These are phyloP conservation scores for Odocoileus virginianus DNA, from an alignment of 2,113 vertebrate species.

Conservation along the genomic window DNA sequence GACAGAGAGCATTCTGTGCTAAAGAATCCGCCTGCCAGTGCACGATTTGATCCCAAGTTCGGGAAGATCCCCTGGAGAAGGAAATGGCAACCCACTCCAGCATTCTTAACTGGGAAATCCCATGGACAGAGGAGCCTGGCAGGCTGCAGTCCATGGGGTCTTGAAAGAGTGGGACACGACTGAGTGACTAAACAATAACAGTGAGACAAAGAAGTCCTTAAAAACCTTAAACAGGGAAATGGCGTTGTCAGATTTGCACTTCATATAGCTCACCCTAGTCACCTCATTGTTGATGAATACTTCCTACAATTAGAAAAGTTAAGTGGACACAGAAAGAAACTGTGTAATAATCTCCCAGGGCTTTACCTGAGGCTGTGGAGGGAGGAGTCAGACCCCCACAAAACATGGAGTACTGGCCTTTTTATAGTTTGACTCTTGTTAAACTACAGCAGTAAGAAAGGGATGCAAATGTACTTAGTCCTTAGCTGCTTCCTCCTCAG, in stretches of 20 bases:
- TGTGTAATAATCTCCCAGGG: neutral
- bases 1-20: neutral
- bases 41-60: neutral
- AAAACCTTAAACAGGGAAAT: neutral
- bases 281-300: neutral
- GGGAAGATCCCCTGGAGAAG: neutral
- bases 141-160: neutral
- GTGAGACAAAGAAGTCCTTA: neutral
- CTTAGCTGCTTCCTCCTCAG: neutral
- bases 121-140: neutral
- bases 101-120: neutral
- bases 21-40: neutral
- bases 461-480: neutral
- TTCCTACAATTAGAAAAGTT: neutral
- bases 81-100: neutral
- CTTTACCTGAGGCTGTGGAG: neutral
- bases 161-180: neutral
- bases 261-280: neutral
- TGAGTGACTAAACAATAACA: neutral
- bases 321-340: too few relatives aligned
- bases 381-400: neutral
- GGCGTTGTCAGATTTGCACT: neutral
- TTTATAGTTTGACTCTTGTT: neutral
- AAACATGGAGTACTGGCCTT: accelerated
- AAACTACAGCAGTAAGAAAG: neutral